phyloP scores from a whole-genome alignment of 2,888 invertebrate species.

The Nomada fucata region DNA sequence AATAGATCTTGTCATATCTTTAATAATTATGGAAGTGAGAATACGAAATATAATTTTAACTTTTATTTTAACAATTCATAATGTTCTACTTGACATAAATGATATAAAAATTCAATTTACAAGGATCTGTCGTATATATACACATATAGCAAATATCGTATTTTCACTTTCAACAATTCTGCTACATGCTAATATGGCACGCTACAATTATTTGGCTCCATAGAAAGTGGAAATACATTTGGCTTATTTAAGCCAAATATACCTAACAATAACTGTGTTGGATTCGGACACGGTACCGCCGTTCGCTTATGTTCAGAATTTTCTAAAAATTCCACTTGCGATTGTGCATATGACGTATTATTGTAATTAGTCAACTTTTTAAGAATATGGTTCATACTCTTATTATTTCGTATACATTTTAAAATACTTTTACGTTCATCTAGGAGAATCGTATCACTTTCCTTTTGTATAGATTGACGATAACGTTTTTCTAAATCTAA shows the following conservation, averaged over 20 bases:
- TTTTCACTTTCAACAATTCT: conserved; percentile 50
- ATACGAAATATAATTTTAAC: conserved; percentile 37
- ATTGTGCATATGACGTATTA: conserved; percentile 19
- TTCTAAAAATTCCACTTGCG: conserved; percentile 35
- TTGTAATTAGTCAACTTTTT: conserved; percentile 58
- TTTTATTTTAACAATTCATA: conserved; percentile 24
- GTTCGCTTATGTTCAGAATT: conserved; percentile 30
- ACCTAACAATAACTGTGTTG: conserved; percentile 73
- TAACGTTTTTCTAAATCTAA: conserved; percentile 78
- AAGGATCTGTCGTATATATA: not conserved
- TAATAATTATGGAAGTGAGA: conserved; percentile 37
- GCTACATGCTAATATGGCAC: conserved; percentile 63
- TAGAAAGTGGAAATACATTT: conserved; percentile 62
- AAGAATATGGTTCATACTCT: conserved; percentile 35
- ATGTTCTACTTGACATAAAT: conserved; percentile 21
- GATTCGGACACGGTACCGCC: conserved; percentile 45
- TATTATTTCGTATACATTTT: conserved; percentile 24
- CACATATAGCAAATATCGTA: conserved; percentile 24
- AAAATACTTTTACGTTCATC: conserved; percentile 22
- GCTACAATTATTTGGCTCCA: conserved; percentile 42
- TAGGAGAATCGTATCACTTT: not conserved
- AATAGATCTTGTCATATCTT: conserved; percentile 33
- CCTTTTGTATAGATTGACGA: conserved; percentile 30
- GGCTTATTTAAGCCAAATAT: conserved; percentile 70
- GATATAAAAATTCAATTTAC: conserved; percentile 29